These are phyloP conservation scores for Dicrostonyx torquatus DNA, from an alignment of 2,797 vertebrate species.

Conservation along the genomic window DNA sequence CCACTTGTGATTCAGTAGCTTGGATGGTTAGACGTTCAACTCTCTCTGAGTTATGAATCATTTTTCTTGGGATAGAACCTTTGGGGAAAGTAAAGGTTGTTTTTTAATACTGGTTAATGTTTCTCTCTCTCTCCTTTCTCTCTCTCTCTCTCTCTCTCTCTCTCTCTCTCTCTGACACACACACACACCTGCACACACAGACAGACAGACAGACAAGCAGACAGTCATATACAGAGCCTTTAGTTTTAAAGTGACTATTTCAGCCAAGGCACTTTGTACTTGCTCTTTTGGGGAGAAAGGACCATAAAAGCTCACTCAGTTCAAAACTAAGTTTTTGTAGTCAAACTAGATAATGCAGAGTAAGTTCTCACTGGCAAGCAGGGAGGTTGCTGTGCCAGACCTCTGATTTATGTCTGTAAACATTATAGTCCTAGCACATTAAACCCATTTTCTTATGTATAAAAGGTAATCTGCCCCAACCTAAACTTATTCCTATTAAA, in stretches of 20 bases:
- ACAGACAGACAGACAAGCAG: neutral
- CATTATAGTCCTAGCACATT: neutral
- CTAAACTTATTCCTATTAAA: conserved; percentile 72
- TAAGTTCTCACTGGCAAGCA: conserved; percentile 24
- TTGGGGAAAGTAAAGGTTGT: neutral
- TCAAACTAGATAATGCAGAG: conserved; percentile 49
- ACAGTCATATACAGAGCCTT: neutral
- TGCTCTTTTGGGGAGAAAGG: neutral
- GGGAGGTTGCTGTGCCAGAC: neutral
- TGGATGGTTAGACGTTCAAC: neutral
- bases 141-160: neutral
- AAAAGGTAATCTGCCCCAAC: conserved; percentile 66
- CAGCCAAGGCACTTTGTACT: neutral
- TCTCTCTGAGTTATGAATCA: neutral
- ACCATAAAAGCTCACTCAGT: conserved; percentile 21
- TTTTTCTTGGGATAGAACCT: neutral
- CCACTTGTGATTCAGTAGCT: neutral
- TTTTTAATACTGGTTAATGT: neutral
- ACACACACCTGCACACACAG: neutral
- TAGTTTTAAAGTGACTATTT: neutral
- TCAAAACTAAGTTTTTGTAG: conserved; percentile 22
- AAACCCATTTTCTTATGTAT: conserved; percentile 29
- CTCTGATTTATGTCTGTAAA: conserved; percentile 67
- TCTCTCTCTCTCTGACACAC: neutral
- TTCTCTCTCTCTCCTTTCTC: neutral